Evolutionary conservation across 2,797 vertebrate species (phyloP).

Genomic region (Acrossocheilus fasciatus): DNA sequence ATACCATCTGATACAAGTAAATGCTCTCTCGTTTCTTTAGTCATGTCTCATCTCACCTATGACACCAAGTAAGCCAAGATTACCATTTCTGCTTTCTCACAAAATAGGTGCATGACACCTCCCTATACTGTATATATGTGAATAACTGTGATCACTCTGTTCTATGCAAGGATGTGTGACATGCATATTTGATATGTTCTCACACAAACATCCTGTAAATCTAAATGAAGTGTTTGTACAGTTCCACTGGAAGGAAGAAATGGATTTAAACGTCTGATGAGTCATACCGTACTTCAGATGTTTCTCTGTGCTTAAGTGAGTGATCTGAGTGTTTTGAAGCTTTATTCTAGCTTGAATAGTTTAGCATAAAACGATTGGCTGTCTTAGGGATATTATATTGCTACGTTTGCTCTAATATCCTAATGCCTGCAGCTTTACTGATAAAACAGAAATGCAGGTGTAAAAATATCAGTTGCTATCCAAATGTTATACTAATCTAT

Average conservation of each 20-base stretch:
- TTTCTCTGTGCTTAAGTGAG: constrained; percentile 11
- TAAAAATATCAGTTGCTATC: not conserved
- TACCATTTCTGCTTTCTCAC: not conserved
- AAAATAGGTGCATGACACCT: not conserved
- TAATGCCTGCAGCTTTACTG: constrained; percentile 11
- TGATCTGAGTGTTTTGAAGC: constrained; percentile 36
- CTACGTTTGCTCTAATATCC: not conserved
- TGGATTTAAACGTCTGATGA: constrained; percentile 32
- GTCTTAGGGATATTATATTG: constrained; percentile 6
- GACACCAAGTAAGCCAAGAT: not conserved
- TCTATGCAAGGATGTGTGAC: constrained; percentile 1
- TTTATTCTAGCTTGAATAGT: constrained; percentile 7
- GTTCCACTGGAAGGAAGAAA: constrained; percentile 15
- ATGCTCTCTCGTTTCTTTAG: not conserved
- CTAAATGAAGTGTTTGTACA: constrained; percentile 7
- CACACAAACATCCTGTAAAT: constrained; percentile 28
- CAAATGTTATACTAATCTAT: constrained; percentile 4
- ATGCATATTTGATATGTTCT: constrained; percentile 1
- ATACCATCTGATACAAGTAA: not conserved
- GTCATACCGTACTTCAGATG: constrained; percentile 28
- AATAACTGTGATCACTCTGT: not conserved
- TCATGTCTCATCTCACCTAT: not conserved
- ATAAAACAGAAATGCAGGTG: not conserved
- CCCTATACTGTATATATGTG: not conserved
- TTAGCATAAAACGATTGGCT: constrained; percentile 24